Base-by-base conservation (phyloP, 2,888 invertebrate species). In the Elmis aenea region DNA sequence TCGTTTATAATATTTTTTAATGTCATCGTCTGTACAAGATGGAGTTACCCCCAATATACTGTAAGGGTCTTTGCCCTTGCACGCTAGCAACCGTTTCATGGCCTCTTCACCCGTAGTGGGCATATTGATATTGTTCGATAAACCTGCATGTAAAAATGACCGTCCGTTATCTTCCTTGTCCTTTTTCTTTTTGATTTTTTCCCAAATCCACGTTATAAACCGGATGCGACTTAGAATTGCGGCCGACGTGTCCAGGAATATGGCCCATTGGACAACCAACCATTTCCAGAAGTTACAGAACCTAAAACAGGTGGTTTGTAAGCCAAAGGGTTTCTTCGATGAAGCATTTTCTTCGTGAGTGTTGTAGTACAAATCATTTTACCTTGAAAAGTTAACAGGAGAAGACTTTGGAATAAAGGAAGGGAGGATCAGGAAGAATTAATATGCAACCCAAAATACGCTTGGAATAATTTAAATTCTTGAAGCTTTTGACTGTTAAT, bases 41-140 rank as follows among this genome's bases (percentile, higher is more conserved):
- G 84, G 82, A 28, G 85, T 83, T 2, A 96, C 87, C 18, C 95
- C 67, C 26, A 68, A 48, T 42, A 67, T 67, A 38, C 88, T 92
- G 62, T 94, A 95, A 3, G 95, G 93, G 71, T 96, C 94, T 68
- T 94, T 92, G 48, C 92, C 94, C 73, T 91, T 91, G 64, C 93
- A 93, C 31, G 92, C 88, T 9, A 94, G 70, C 48, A 95, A 73
- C 57, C 93, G 75, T 68, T 89, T 91, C 88, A 94, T 91, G 23
- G 94, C 94, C 68, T 95, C 94, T 54, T 93, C 93, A 4, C 94
- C 90, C 2, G 89, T 91, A 26, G 85, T 81, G 1, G 94, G 93
- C 61, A 94, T 72, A 11, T 80, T 75, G 61, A 90, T 88, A 62
- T 89, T 89, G 51, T 73, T 69, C 42, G 79, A 78, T 12, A 83